A percentile compares a stretch with the other conserved stretches of the same genome.
Evolutionary conservation across 2,888 invertebrate species (phyloP).

Genomic region (Drosophila anomalata): DNA sequence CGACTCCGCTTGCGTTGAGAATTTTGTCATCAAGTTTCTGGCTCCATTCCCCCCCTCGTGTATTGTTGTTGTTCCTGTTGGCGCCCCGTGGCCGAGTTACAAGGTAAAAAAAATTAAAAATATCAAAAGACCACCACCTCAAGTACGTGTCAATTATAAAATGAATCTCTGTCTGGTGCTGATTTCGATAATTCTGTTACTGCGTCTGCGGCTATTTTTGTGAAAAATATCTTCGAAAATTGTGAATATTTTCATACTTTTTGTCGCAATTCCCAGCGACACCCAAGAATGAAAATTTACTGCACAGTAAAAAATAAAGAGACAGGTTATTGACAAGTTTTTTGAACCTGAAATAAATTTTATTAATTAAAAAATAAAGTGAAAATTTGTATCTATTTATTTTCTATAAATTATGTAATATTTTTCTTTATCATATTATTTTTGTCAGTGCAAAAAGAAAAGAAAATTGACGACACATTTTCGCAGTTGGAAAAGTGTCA

Average conservation of each 20-base stretch:
- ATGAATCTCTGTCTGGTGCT: slow-evolving; percentile 40
- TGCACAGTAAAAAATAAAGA: neutral
- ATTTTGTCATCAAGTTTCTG: slow-evolving; percentile 37
- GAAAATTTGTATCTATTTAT: neutral
- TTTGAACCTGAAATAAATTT: neutral
- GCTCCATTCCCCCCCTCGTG: neutral
- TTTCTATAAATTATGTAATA: neutral
- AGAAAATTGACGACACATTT: slow-evolving; percentile 21
- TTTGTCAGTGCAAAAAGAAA: slow-evolving; percentile 16
- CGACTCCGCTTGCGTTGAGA: slow-evolving; percentile 13
- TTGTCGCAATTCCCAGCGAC: slow-evolving; percentile 22
- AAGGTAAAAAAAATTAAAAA: slow-evolving; percentile 38
- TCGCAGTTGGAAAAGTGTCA: slow-evolving; percentile 50
- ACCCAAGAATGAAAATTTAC: slow-evolving; percentile 1
- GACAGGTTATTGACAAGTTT: neutral
- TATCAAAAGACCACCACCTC: slow-evolving; percentile 45
- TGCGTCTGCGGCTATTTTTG: slow-evolving; percentile 59
- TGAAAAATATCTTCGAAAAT: slow-evolving; percentile 59
- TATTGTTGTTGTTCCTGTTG: slow-evolving; percentile 25
- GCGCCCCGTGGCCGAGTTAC: slow-evolving; percentile 36
- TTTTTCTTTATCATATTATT: neutral
- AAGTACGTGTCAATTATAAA: slow-evolving; percentile 76
- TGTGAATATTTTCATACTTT: slow-evolving; percentile 45
- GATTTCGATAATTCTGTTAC: slow-evolving; percentile 8
- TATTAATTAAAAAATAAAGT: neutral